Base-by-base conservation (phyloP, 1,140 invertebrate species). In the Harlomillsia oculata region DNA sequence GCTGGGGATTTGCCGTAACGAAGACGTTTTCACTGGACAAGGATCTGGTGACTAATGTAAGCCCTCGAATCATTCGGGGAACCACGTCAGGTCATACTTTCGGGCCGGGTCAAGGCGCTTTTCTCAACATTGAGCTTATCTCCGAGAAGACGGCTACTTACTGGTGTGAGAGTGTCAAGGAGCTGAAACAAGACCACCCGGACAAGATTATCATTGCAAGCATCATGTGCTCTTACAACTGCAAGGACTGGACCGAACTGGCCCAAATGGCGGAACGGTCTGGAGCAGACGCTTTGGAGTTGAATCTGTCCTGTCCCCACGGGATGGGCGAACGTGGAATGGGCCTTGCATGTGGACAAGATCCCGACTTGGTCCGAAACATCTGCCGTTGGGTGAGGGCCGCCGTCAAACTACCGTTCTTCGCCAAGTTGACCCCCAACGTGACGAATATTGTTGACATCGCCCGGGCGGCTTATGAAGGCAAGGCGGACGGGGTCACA, bases 241-340 rank as follows among this genome's bases (percentile, higher is more conserved):
- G 85, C 71, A 76, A 76, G 1, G 95, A 99, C 72, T 99, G 96
- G 96, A 82, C 74, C 18, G 77, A 84, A 67, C 70, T 98, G 30
- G 80, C 92, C 0, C 74, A 75, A 66, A 83, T 77, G 71, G 82
- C 89, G 5, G 89, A 90, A 74, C 76, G 78, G 4, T 80, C 90
- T 11, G 95, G 95, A 2, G 82, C 94, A 1, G 92, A 98, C 76
- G 93, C 89, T 1, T 74, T 99, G 4, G 96, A 99, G 72, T 72
- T 98, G 30, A 99, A 99, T 77, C 72, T 99, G 5, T 96, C 90
- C 0, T 98, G 96, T 75, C 95, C 96, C 1, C 95, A 99, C 75
- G 96, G 96, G 23, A 97, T 99, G 92, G 93, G 89, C 2, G 92
- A 96, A 76, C 80, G 87, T 50, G 93, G 93, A 45, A 97, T 99